phyloP scores from a whole-genome alignment of 2,113 vertebrate genomes.

The Leptodactylus fuscus region DNA sequence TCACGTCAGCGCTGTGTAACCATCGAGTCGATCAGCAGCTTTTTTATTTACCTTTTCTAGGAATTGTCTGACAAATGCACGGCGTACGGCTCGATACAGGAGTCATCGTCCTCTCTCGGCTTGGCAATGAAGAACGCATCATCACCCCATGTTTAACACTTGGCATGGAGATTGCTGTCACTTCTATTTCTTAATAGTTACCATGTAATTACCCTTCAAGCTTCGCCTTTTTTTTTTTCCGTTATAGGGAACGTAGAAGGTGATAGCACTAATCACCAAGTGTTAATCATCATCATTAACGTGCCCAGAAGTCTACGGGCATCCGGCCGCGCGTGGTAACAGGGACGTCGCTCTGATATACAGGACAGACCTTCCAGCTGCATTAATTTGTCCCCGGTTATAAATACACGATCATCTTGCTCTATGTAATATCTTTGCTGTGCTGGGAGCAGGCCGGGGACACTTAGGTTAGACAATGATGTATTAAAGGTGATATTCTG shows the following conservation, averaged over 20 bases:
- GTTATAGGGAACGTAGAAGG: neutral
- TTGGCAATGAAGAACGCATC: neutral
- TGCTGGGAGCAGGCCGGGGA: constrained; percentile 21
- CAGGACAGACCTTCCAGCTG: constrained; percentile 26
- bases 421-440: constrained; percentile 53
- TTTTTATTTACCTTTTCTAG: constrained; percentile 11
- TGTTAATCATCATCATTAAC: constrained; percentile 52
- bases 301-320: neutral
- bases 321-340: neutral
- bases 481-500: constrained; percentile 53
- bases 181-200: constrained; percentile 13
- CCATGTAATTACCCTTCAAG: constrained; percentile 19
- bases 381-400: constrained; percentile 52
- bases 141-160: constrained; percentile 1
- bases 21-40: neutral
- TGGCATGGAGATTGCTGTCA: neutral
- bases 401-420: constrained; percentile 42
- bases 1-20: neutral
- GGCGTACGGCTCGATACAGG: neutral
- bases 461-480: constrained; percentile 51
- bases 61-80: constrained; percentile 7
- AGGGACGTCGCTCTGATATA: constrained; percentile 1
- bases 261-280: constrained; percentile 27
- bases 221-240: neutral
- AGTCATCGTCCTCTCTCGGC: neutral